Evolutionary conservation across 2,113 vertebrate species (phyloP).

Genomic region (Dipodomys spectabilis): DNA sequence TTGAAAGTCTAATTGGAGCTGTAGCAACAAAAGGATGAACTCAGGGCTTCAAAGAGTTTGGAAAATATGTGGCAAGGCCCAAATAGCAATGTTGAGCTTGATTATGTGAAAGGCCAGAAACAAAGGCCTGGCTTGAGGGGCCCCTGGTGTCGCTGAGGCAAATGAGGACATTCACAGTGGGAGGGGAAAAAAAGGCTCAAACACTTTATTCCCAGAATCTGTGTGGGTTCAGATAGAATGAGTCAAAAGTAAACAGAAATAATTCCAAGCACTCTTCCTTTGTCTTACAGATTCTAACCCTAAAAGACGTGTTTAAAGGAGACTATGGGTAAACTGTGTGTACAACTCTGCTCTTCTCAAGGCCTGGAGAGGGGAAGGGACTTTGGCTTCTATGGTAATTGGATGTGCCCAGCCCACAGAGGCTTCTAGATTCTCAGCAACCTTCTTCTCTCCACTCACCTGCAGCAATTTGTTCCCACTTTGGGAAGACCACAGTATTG

Average conservation of each 20-base stretch:
- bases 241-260: not conserved
- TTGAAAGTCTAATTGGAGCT: slow-evolving; percentile 42
- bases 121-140: not conserved
- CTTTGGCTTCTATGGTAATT: too few relatives aligned
- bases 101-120: not conserved
- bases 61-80: slow-evolving; percentile 32
- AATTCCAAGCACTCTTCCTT: not conserved
- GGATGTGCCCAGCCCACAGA: not conserved
- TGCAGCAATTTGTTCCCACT: not conserved
- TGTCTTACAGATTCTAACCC: not conserved
- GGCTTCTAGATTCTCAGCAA: not conserved
- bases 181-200: not conserved
- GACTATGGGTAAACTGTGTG: too few relatives aligned
- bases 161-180: accelerated
- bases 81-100: not conserved
- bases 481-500: not conserved
- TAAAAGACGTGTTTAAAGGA: not conserved
- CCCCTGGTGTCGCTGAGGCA: accelerated
- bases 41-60: slow-evolving; percentile 53
- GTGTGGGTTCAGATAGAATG: not conserved
- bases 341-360: too few relatives aligned
- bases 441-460: not conserved
- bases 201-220: not conserved
- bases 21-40: slow-evolving; percentile 6
- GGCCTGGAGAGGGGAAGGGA: not conserved